A percentile compares a stretch with the other conserved stretches of the same genome.
Evolutionary conservation across 2,888 invertebrate genomes (phyloP).

Genomic region (Coenonympha arcania): DNA sequence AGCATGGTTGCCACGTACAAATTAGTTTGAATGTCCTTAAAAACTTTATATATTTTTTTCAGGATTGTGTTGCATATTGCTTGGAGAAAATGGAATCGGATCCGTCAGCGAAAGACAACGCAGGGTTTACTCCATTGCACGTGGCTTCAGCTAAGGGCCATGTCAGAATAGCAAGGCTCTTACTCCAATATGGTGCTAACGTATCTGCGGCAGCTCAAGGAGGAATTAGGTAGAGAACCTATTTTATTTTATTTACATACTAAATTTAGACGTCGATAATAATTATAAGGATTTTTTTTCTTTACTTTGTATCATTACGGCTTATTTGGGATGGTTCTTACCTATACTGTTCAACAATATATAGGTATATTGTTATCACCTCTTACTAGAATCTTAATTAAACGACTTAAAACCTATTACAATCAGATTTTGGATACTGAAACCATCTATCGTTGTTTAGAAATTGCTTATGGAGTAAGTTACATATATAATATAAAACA

Average conservation of each 20-base stretch:
- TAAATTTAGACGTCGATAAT: too few species aligned
- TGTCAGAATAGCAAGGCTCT: conserved; percentile 86
- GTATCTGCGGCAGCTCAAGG: conserved; percentile 94
- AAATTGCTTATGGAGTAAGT: too few species aligned
- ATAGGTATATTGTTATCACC: too few species aligned
- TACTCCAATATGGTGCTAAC: conserved; percentile 91
- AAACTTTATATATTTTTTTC: conserved; percentile 29
- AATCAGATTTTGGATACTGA: too few species aligned
- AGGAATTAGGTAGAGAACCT: conserved; percentile 79
- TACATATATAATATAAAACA: too few species aligned
- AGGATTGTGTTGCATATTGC: conserved; percentile 93
- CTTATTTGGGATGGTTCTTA: too few species aligned
- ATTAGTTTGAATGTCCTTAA: background rate
- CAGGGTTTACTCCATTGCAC: conserved; percentile 93
- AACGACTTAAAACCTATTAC: too few species aligned
- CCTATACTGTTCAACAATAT: too few species aligned
- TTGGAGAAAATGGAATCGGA: conserved; percentile 87
- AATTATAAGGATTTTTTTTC: too few species aligned
- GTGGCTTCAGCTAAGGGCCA: conserved; percentile 93
- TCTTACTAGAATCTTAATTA: too few species aligned
- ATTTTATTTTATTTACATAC: background rate
- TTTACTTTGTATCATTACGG: too few species aligned
- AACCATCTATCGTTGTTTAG: too few species aligned
- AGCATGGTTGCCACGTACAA: background rate
- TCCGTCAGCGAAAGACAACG: conserved; percentile 92